Base-by-base conservation (phyloP, 2,888 invertebrate species). In the Pyrrhia umbra region DNA sequence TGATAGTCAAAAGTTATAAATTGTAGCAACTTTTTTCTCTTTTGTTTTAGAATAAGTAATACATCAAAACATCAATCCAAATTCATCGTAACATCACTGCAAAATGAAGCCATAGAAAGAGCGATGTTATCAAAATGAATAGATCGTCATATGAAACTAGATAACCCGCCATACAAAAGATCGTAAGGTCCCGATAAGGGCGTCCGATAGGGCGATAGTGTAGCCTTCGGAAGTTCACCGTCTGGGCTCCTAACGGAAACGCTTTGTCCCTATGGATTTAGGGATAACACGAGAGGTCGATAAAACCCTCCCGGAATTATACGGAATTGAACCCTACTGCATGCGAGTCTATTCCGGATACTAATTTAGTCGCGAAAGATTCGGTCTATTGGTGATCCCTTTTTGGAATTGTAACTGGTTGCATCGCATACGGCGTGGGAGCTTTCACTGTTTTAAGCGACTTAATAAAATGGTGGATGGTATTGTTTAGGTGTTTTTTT, bases 251-350 rank as follows among this genome's bases (percentile, higher is more conserved):
- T 72, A 80, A 84, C 89, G 90, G 91, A 90, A 87, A 80, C 75
- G 84, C 89, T 88, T 90, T 90, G 91, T 90, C 88, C 89, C 86
- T 72, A 70, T 58, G 81, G 83, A 84, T 82, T 82, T 80, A 66
- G 75, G 82, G 82, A 78, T 80, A 74, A 76, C 71, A 63, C 51
- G 66, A 69, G 54, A 79, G 72, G 75, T 76, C 75, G 77, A 82
- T 81, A 76, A 78, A 80, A 78, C 46, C 77, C 61, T 67, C 68
- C 45, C 73, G 45, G 63, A 78, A 63, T 78, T 73, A 69, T 74
- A 68, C 75, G 65, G 71, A 78, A 79, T 75, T 79, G 75, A 78
- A 76, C 79, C 77, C 75, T 84, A 80, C 75, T 80, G 78, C 77
- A 75, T 74, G 62, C 60, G 74, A 76, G 61, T 62, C 72, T 64